A percentile compares a stretch with the other conserved stretches of the same genome.
Evolutionary conservation across 1,140 invertebrate genomes (phyloP).

Genomic region (Microplitis mediator): DNA sequence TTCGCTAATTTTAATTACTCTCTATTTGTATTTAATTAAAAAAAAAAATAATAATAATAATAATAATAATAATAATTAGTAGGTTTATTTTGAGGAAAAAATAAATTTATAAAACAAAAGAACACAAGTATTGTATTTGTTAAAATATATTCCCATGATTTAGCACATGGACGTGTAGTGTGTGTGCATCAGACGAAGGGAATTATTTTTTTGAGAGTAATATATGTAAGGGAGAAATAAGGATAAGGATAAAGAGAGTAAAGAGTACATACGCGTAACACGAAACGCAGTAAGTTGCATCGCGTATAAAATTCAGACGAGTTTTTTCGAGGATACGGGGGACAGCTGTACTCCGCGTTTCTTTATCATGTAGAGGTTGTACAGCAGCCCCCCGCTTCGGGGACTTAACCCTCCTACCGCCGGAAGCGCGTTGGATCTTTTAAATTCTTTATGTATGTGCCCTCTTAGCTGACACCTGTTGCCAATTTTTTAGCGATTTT

Average conservation of each 20-base stretch:
- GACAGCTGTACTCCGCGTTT: slow-evolving; percentile 32
- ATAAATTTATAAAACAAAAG: neutral
- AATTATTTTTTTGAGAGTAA: neutral
- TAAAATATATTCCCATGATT: slow-evolving; percentile 3
- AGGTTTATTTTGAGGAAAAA: neutral
- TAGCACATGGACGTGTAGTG: neutral
- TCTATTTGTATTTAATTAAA: neutral
- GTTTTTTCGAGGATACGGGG: slow-evolving; percentile 30
- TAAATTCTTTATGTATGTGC: slow-evolving; percentile 28
- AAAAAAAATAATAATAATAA: neutral
- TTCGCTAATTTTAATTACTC: neutral
- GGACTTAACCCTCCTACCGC: slow-evolving; percentile 25
- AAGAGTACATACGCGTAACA: slow-evolving; percentile 22
- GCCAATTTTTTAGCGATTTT: slow-evolving; percentile 25
- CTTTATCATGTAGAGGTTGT: slow-evolving; percentile 26
- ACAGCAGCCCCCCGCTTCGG: neutral
- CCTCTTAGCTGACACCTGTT: slow-evolving; percentile 29
- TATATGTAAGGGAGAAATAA: neutral
- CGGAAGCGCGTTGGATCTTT: slow-evolving; percentile 30
- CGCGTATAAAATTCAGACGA: slow-evolving; percentile 32
- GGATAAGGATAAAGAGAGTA: slow-evolving; percentile 7
- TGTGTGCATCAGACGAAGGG: slow-evolving; percentile 8
- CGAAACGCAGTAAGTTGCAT: slow-evolving; percentile 30
- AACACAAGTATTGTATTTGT: too few species aligned
- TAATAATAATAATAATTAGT: too few species aligned